Evolutionary conservation across 2,888 invertebrate species (phyloP).

Genomic region (Molorchus minor): DNA sequence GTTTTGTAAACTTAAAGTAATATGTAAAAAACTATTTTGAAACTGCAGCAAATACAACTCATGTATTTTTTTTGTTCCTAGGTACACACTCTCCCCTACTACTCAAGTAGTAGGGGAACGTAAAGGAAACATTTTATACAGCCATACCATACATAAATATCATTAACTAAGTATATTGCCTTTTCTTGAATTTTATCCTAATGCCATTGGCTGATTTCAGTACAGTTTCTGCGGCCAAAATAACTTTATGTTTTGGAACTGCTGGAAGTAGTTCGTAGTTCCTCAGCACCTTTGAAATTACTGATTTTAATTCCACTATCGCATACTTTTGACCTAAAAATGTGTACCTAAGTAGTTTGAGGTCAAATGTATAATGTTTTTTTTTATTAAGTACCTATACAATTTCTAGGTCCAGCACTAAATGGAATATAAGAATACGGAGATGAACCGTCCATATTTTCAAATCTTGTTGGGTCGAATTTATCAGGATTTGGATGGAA

Average conservation of each 20-base stretch:
- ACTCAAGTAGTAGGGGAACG: too few relatives aligned
- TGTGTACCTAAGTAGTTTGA: not conserved
- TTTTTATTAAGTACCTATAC: conserved; percentile 62
- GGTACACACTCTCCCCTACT: too few relatives aligned
- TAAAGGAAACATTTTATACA: too few relatives aligned
- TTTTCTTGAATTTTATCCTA: conserved; percentile 52
- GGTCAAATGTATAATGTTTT: conserved; percentile 1
- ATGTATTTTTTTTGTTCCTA: too few relatives aligned
- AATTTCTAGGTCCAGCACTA: conserved; percentile 72
- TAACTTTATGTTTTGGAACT: conserved; percentile 57
- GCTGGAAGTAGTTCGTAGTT: conserved; percentile 58
- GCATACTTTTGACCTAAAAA: conserved; percentile 62
- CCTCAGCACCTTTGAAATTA: conserved; percentile 65
- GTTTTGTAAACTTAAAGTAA: too few relatives aligned
- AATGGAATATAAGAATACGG: conserved; percentile 70
- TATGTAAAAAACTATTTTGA: too few relatives aligned
- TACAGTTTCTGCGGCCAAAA: conserved; percentile 62
- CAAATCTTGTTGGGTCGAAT: conserved; percentile 67
- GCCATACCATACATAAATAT: too few relatives aligned
- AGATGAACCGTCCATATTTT: conserved; percentile 57
- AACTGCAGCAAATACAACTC: too few relatives aligned
- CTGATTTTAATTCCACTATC: conserved; percentile 66
- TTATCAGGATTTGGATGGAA: conserved; percentile 66
- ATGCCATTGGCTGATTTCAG: conserved; percentile 64
- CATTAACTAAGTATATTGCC: conserved; percentile 10